These are phyloP conservation scores for Myotis myotis DNA, from an alignment of 2,797 vertebrate species.

Conservation along the genomic window DNA sequence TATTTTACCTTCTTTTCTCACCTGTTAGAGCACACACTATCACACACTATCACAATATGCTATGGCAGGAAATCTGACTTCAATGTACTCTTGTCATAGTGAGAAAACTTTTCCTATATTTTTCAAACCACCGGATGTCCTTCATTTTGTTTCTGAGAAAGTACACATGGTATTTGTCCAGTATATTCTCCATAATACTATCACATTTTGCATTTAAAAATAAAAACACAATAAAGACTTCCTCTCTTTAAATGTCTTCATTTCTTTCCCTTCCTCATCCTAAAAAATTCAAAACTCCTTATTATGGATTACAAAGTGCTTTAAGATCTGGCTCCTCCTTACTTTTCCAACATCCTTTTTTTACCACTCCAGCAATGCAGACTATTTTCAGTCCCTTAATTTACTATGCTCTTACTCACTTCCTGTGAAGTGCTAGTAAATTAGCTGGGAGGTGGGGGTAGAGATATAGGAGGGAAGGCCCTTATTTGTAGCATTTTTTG, in stretches of 20 bases:
- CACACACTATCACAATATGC: slow-evolving; percentile 43
- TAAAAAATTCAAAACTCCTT: neutral
- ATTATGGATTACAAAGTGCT: neutral
- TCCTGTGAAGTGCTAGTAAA: neutral
- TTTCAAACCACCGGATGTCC: slow-evolving; percentile 49
- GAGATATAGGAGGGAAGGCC: neutral
- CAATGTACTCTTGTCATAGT: slow-evolving; percentile 40
- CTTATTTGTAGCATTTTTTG: slow-evolving; percentile 32
- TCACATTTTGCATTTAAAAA: slow-evolving; percentile 43
- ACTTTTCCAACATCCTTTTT: neutral
- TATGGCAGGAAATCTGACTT: slow-evolving; percentile 55
- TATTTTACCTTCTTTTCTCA: slow-evolving; percentile 58
- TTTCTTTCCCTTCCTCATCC: neutral
- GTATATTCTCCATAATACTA: slow-evolving; percentile 7
- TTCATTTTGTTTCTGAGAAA: slow-evolving; percentile 62
- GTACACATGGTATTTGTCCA: neutral
- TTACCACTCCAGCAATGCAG: neutral
- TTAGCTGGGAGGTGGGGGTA: neutral
- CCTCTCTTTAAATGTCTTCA: neutral
- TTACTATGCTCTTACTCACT: neutral
- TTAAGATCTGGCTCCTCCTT: neutral
- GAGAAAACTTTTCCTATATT: slow-evolving; percentile 51
- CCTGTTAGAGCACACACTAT: slow-evolving; percentile 54
- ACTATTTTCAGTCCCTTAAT: neutral
- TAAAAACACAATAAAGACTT: neutral